Evolutionary conservation across 2,113 vertebrate species (phyloP), one percentile per base, ranked within the genome.

Genomic region (Channa argus): DNA sequence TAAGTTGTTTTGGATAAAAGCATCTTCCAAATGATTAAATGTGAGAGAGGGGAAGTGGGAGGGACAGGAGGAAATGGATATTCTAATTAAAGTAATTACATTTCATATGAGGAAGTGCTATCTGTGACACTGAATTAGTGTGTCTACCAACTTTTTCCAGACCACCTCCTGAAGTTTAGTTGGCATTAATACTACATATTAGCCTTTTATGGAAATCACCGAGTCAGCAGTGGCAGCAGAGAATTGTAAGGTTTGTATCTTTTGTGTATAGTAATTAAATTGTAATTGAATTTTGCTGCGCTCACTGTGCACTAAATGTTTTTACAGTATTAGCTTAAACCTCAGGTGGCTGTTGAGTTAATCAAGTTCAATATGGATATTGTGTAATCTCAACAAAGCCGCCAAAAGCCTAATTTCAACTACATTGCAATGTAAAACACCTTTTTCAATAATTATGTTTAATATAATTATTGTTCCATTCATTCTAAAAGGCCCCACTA

Each of bases 241-340:
- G 36, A 47, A 54, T 39, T 63, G 49, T 52, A 11, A 7, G 53
- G 38, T 33, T 71, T 1, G 0, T 67, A 59, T 63, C 47, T n/a
- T 65, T 46, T 79, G 62, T 73, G 58, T 80, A 62, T 50, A 49
- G 63, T 84, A 84, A 88, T 82, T 77, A 81, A 86, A 70, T n/a
- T 52, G 41, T 69, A 73, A 89, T 80, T 86, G 50, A 85, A 74
- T 80, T 73, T 77, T 66, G 41, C 71, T 74, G 63, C 39, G 38
- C 34, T 34, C 24, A 33, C 39, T 71, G 37, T 60, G 67, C 74
- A 68, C 6, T 1, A 39, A 81, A 50, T 64, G 15, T 66, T 71
- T 75, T 77, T 36, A 81, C 45, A 59, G 41, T 65, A 61, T 84
- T 70, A 63, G 13, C 39, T 61, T 66, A 63, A 77, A 71, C 24